phyloP scores from a whole-genome alignment of 1,140 invertebrate species.

The Bombus waltoni region DNA sequence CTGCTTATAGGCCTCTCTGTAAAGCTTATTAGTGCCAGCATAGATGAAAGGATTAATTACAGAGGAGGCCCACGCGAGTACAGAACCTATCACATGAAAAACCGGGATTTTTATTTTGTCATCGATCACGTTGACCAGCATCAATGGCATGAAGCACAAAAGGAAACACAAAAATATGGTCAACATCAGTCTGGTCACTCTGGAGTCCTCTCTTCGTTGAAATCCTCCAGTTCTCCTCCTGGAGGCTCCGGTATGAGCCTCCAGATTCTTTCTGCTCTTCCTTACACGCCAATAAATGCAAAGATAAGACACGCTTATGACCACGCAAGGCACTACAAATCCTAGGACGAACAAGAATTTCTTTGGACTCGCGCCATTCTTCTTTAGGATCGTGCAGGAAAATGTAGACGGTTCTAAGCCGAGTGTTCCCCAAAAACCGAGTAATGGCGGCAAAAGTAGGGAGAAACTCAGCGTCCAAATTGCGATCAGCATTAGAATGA shows the following conservation, averaged over 20 bases:
- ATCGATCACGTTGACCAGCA: conserved; percentile 93
- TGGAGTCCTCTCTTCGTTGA: conserved; percentile 87
- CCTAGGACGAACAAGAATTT: conserved; percentile 92
- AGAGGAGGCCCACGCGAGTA: conserved; percentile 93
- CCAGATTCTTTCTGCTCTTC: conserved; percentile 87
- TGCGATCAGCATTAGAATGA: conserved; percentile 88
- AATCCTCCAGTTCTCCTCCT: conserved; percentile 79
- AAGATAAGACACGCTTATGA: conserved; percentile 92
- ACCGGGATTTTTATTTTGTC: conserved; percentile 88
- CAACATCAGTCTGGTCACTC: conserved; percentile 92
- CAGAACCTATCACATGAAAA: conserved; percentile 90
- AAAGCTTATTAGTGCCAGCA: conserved; percentile 92
- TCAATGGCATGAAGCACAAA: conserved; percentile 92
- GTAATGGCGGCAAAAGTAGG: conserved; percentile 88
- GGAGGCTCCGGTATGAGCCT: conserved; percentile 84
- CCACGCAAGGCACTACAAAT: conserved; percentile 91
- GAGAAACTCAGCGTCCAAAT: conserved; percentile 87
- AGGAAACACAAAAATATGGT: conserved; percentile 93
- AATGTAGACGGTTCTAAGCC: conserved; percentile 90
- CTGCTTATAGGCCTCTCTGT: conserved; percentile 89
- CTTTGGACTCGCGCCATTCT: conserved; percentile 91
- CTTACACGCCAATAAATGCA: conserved; percentile 93
- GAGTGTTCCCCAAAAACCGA: conserved; percentile 92
- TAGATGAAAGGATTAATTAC: conserved; percentile 95
- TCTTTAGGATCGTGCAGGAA: conserved; percentile 92